Evolutionary conservation across 2,888 invertebrate genomes (phyloP), one percentile per base, ranked within the genome.

Genomic region (Thera obeliscata): DNA sequence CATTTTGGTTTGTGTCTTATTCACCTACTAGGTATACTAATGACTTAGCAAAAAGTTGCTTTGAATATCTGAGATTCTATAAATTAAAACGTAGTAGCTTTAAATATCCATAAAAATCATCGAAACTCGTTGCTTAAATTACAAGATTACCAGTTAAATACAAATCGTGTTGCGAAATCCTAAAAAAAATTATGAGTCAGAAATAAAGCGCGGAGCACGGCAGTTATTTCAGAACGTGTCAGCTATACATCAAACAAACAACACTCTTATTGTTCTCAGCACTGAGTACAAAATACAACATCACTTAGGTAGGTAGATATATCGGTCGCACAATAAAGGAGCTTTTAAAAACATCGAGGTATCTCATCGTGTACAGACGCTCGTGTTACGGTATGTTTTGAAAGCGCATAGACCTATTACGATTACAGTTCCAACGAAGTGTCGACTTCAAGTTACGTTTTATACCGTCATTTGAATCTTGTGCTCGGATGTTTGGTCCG

Each of bases 401-500:
- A 92, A 92, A 91, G 91, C 91, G 83, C 89, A 86, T 86, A 87
- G 87, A 87, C 83, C 87, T 83, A 88, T 89, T 88, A 91, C 87
- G 88, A 87, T 88, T 89, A 89, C 89, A 87, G 86, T 93, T 92
- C 91, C 90, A 84, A 85, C 89, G 92, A 93, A 93, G 89, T 88
- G 89, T 88, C 86, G 89, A 90, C 92, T 89, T 93, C 93, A 84
- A 86, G 90, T 93, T 93, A 90, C 93, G 87, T 89, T 91, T 91
- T 87, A 91, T 90, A 87, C 85, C 87, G 93, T 90, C 93, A 93
- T 90, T 92, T 87, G 93, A 93, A 93, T 92, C 92, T 92, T 84
- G 87, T 83, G 87, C 91, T 93, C 93, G 91, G 92, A 93, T 93
- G 92, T 93, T 93, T 93, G 91, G 91, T 88, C 91, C 90, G 87